Percentiles rank a stretch among this genome's conserved stretches.
Evolutionary conservation across 2,888 invertebrate species (phyloP).

Genomic region (Drosophila mulleri): DNA sequence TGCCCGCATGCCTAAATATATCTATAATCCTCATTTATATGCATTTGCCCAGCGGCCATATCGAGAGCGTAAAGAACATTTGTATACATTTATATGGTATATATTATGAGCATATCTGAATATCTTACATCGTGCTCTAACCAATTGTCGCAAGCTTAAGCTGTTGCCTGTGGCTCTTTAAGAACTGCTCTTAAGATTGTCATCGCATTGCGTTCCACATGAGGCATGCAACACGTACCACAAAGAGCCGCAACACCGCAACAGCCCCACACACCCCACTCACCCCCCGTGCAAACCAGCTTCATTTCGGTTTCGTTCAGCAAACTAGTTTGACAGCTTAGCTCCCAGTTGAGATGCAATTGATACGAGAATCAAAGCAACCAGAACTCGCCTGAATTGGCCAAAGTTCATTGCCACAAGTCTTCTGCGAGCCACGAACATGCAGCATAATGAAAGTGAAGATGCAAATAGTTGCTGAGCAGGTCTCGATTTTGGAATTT

Average conservation of each 20-base stretch:
- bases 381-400: constrained; percentile 39
- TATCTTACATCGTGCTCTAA: constrained; percentile 3
- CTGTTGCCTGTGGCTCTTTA: constrained; percentile 38
- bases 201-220: constrained; percentile 56
- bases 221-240: constrained; percentile 74
- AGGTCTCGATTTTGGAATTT: constrained; percentile 43
- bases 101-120: constrained; percentile 24
- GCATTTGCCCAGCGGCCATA: constrained; percentile 61
- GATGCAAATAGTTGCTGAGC: constrained; percentile 68
- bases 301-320: constrained; percentile 75
- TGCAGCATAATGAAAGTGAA: constrained; percentile 65
- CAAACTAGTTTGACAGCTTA: constrained; percentile 74
- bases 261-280: not conserved
- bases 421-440: constrained; percentile 9
- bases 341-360: constrained; percentile 48
- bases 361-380: constrained; percentile 44
- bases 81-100: constrained; percentile 3
- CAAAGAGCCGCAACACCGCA: constrained; percentile 29
- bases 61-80: constrained; percentile 12
- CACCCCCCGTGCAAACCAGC: constrained; percentile 41
- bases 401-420: constrained; percentile 70
- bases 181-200: constrained; percentile 50
- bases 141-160: constrained; percentile 32
- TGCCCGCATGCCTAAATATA: constrained; percentile 28
- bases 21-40: constrained; percentile 67